Evolutionary conservation across 2,113 vertebrate genomes (phyloP).

Genomic region (Salvelinus sp.): DNA sequence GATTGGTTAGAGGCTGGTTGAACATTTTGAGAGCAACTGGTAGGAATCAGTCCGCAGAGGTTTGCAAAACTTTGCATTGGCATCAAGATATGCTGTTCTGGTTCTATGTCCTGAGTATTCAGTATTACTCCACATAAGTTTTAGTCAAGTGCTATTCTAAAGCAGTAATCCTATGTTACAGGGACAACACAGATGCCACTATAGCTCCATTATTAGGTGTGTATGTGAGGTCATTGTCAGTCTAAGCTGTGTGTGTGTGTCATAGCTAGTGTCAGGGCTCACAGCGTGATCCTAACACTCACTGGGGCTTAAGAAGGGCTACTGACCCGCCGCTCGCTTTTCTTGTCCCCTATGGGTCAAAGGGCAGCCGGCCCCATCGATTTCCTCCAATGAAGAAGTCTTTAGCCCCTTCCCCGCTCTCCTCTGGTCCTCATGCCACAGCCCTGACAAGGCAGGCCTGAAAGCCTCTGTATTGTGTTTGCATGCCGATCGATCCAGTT

Average conservation of each 20-base stretch:
- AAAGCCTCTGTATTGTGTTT: constrained; percentile 65
- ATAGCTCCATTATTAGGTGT: constrained; percentile 14
- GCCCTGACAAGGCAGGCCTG: constrained; percentile 40
- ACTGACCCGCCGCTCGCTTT: constrained; percentile 57
- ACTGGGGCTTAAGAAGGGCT: constrained; percentile 56
- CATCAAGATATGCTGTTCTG: too few relatives aligned
- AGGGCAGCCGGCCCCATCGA: constrained; percentile 73
- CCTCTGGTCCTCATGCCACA: constrained; percentile 58
- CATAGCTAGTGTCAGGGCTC: constrained; percentile 69
- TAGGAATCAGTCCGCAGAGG: too few relatives aligned
- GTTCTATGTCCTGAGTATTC: background rate
- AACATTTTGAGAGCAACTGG: background rate
- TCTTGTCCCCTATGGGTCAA: constrained; percentile 68
- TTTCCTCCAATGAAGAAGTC: constrained; percentile 61
- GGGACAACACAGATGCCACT: background rate
- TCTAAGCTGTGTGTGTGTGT: constrained; percentile 62
- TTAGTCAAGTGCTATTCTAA: too few relatives aligned
- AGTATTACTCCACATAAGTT: too few relatives aligned
- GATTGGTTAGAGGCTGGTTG: background rate
- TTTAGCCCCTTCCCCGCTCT: constrained; percentile 56
- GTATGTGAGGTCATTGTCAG: constrained; percentile 55
- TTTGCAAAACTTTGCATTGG: too few relatives aligned
- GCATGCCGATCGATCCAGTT: constrained; percentile 68
- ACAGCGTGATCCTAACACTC: constrained; percentile 65
- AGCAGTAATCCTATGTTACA: background rate